These are phyloP conservation scores for Notamacropus eugenii DNA, from an alignment of 2,797 vertebrate genomes.

Conservation along the genomic window DNA sequence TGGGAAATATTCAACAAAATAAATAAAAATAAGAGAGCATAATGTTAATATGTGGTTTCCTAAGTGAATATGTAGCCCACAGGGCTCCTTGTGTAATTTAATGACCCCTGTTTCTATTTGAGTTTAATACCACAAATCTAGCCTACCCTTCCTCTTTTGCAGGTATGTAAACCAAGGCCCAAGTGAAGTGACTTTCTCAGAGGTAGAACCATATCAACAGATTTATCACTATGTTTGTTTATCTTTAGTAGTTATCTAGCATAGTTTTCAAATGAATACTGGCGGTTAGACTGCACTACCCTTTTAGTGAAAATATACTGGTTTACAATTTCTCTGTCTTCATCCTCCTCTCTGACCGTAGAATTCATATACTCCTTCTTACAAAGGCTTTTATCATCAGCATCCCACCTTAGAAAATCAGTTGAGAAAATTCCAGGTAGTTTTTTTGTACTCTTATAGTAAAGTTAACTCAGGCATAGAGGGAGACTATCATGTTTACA, in stretches of 20 bases:
- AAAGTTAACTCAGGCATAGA: background rate
- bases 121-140: background rate
- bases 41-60: background rate
- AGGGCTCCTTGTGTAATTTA: background rate
- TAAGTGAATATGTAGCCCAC: background rate
- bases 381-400: background rate
- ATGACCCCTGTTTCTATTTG: background rate
- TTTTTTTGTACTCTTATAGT: background rate
- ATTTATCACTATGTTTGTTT: background rate
- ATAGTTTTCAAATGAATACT: background rate
- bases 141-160: background rate
- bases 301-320: background rate
- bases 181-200: background rate
- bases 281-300: background rate
- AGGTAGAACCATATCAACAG: background rate
- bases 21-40: background rate
- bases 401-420: background rate
- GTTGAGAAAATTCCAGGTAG: background rate
- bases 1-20: background rate
- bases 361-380: background rate
- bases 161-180: background rate
- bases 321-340: background rate
- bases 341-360: slow-evolving; percentile 6
- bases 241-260: background rate
- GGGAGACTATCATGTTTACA: fast-evolving